phyloP scores from a whole-genome alignment of 2,797 vertebrate genomes.

The Peromyscus nudipes region DNA sequence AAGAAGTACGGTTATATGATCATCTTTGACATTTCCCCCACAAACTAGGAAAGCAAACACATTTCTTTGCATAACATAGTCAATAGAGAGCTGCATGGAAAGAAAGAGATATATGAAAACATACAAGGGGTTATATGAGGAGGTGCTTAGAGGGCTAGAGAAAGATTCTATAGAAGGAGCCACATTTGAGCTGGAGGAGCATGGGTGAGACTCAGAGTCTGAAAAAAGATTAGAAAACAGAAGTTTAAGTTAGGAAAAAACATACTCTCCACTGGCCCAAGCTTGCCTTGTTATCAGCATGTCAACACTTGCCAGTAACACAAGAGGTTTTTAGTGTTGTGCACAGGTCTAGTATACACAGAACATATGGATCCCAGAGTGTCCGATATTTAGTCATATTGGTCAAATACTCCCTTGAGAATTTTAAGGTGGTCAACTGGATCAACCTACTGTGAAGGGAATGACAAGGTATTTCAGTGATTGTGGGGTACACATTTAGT shows the following conservation, averaged over 20 bases:
- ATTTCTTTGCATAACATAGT: neutral
- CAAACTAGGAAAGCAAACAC: neutral
- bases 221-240: neutral
- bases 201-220: neutral
- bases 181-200: slow-evolving; percentile 20
- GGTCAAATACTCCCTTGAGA: neutral
- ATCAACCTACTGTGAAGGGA: neutral
- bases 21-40: neutral
- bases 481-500: neutral
- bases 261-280: slow-evolving; percentile 44
- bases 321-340: slow-evolving; percentile 31
- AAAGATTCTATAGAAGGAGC: neutral
- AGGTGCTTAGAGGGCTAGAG: neutral
- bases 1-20: neutral
- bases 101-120: slow-evolving; percentile 42
- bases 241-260: slow-evolving; percentile 60
- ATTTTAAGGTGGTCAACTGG: slow-evolving; percentile 46
- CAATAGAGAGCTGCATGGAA: neutral
- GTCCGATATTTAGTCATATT: slow-evolving; percentile 22
- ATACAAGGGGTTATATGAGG: neutral
- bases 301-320: slow-evolving; percentile 41
- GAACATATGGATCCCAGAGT: neutral
- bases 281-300: slow-evolving; percentile 35
- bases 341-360: neutral
- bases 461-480: neutral